These are phyloP conservation scores for Mesochorus sp. DNA, from an alignment of 2,888 invertebrate genomes.

Conservation along the genomic window DNA sequence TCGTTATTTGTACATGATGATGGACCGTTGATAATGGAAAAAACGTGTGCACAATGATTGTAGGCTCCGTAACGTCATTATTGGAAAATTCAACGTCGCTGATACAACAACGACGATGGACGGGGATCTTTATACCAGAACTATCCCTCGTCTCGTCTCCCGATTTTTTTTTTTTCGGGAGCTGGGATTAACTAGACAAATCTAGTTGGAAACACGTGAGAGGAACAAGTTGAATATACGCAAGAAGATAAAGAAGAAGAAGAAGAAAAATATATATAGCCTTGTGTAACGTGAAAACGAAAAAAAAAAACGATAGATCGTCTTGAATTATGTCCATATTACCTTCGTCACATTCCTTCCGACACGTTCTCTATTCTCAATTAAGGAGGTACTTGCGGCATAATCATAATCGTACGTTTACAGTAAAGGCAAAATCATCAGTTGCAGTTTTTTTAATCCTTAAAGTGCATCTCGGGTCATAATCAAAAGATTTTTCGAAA, in stretches of 20 bases:
- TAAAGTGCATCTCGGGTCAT: no score
- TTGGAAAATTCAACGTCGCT: not conserved
- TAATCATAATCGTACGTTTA: no score
- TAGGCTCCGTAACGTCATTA: constrained; percentile 4
- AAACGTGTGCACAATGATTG: constrained; percentile 40
- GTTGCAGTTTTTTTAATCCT: no score
- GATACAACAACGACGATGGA: constrained; percentile 15
- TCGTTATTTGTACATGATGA: no score
- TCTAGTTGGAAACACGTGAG: constrained; percentile 19
- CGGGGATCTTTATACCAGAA: constrained; percentile 41
- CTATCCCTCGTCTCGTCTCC: constrained; percentile 38
- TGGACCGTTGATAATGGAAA: constrained; percentile 56
- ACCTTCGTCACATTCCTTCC: constrained; percentile 24
- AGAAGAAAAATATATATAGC: constrained; percentile 40
- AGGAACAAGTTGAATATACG: constrained; percentile 51
- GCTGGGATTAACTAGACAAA: constrained; percentile 41
- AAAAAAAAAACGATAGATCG: constrained; percentile 32
- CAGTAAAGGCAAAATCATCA: no score
- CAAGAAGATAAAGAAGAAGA: no score
- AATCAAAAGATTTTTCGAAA: no score
- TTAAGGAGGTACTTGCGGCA: no score
- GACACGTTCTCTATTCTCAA: not conserved
- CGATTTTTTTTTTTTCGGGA: constrained; percentile 13
- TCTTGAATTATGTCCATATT: constrained; percentile 43
- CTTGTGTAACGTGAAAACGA: constrained; percentile 60